phyloP scores from a whole-genome alignment of 2,113 vertebrate species.

The human region DNA sequence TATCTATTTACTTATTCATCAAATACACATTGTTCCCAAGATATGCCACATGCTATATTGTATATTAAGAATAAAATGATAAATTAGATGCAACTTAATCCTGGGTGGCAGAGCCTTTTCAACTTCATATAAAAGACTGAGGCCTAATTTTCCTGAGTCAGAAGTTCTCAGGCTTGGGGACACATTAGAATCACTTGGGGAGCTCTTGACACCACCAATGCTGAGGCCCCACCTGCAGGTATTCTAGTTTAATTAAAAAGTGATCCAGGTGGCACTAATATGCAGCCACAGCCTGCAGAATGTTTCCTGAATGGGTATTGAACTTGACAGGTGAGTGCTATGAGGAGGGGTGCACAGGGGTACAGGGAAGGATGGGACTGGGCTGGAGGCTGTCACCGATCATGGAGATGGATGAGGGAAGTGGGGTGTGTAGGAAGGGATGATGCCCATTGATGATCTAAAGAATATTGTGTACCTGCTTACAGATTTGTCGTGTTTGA shows the following conservation, averaged over 20 bases:
- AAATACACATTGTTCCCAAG: neutral
- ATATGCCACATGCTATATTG: neutral
- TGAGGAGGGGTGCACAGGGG: rapidly evolving
- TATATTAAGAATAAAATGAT: neutral
- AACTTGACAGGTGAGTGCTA: neutral
- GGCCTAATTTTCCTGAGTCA: neutral
- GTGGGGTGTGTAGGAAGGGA: neutral
- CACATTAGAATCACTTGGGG: neutral
- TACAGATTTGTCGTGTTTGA: neutral
- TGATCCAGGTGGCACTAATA: neutral
- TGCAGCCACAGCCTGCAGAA: neutral
- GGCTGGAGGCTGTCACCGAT: neutral
- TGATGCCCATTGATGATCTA: neutral
- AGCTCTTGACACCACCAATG: neutral
- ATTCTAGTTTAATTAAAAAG: neutral
- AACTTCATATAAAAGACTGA: neutral
- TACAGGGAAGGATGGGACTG: neutral
- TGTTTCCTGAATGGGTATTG: neutral
- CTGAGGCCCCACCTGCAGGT: neutral
- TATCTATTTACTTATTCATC: neutral
- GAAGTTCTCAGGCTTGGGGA: neutral
- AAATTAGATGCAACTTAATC: neutral
- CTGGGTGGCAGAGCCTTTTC: neutral
- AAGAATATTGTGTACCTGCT: neutral
- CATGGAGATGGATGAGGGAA: neutral